Percentiles rank a stretch among this genome's conserved stretches.
phyloP scores from a whole-genome alignment of 2,888 invertebrate genomes.

The Aphodius granarius region DNA sequence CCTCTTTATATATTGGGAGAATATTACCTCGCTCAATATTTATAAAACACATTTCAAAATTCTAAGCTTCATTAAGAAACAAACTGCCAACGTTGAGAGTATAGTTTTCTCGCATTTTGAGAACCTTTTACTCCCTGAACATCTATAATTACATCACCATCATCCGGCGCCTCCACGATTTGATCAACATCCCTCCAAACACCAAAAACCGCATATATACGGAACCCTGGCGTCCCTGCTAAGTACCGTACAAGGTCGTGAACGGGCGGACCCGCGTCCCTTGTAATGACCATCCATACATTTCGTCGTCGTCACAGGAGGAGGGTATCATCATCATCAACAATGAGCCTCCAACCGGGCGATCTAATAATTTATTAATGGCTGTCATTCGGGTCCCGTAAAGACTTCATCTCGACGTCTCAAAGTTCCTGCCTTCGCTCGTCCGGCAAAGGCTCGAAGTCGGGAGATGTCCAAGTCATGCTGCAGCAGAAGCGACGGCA shows the following conservation, averaged over 20 bases:
- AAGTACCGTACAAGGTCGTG: conserved; percentile 28
- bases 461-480: conserved; percentile 42
- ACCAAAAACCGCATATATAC: not conserved
- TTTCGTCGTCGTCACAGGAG: conserved; percentile 26
- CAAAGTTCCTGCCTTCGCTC: not conserved
- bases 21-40: too few relatives aligned
- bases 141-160: not conserved
- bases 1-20: too few relatives aligned
- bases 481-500: conserved; percentile 28
- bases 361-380: conserved; percentile 38
- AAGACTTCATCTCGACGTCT: conserved; percentile 37
- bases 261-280: conserved; percentile 27
- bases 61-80: too few relatives aligned
- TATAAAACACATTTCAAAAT: too few relatives aligned
- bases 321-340: conserved; percentile 34
- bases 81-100: too few relatives aligned
- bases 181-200: not conserved
- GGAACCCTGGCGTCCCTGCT: not conserved
- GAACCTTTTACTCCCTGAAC: too few relatives aligned
- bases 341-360: conserved; percentile 18
- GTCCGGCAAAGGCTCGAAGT: conserved; percentile 9
- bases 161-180: not conserved
- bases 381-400: conserved; percentile 37
- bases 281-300: conserved; percentile 36
- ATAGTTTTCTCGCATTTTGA: too few relatives aligned